Evolutionary conservation across 2,797 vertebrate genomes (phyloP).

Genomic region (Natrix natrix): DNA sequence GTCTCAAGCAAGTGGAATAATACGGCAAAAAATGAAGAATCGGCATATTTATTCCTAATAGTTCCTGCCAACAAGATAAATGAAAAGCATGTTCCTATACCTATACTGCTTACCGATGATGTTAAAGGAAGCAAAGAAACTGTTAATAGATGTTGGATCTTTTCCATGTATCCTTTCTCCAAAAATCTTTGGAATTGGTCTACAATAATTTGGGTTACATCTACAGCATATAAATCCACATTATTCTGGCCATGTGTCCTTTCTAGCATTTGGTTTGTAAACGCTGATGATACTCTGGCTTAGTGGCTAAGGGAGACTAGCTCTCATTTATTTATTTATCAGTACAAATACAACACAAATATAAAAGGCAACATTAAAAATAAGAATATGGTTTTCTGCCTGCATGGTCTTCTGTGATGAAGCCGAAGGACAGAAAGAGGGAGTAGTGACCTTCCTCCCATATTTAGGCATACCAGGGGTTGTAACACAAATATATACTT

Average conservation of each 20-base stretch:
- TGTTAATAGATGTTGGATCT: neutral
- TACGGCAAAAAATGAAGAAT: neutral
- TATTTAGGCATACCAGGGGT: too few relatives aligned
- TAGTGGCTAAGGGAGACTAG: too few relatives aligned
- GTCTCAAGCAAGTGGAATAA: neutral
- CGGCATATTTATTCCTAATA: neutral
- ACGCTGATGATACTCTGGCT: conserved; percentile 23
- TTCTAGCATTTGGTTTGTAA: conserved; percentile 15
- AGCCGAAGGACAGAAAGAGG: too few relatives aligned
- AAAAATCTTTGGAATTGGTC: neutral
- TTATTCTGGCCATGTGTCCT: conserved; percentile 1
- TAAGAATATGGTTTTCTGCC: too few relatives aligned
- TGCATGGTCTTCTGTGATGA: too few relatives aligned
- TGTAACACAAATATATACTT: too few relatives aligned
- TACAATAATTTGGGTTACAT: neutral
- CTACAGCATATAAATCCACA: neutral
- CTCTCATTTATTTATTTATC: too few relatives aligned
- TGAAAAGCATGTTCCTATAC: neutral
- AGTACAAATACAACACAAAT: too few relatives aligned
- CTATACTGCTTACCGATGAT: neutral
- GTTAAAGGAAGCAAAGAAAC: neutral
- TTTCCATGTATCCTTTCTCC: neutral
- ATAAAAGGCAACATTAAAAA: too few relatives aligned
- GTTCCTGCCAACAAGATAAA: neutral
- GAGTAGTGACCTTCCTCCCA: too few relatives aligned